These are phyloP conservation scores for Drosophila lacteicornis DNA, from an alignment of 1,140 invertebrate species.

Conservation along the genomic window DNA sequence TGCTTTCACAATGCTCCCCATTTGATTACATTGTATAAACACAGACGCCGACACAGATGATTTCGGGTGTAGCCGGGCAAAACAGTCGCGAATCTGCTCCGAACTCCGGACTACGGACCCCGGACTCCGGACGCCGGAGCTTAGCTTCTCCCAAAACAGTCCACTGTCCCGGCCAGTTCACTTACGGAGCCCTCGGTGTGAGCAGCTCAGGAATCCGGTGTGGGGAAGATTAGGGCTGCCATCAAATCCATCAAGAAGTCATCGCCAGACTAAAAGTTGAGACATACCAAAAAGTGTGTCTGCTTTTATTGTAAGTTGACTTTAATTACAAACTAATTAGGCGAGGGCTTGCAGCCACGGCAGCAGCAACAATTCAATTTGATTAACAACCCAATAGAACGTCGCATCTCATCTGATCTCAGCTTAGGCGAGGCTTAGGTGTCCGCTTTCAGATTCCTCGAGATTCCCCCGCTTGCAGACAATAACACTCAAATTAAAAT, in stretches of 20 bases:
- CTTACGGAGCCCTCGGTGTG: conserved; percentile 4
- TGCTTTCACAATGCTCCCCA: conserved; percentile 48
- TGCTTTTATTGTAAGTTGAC: conserved; percentile 48
- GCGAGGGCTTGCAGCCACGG: conserved; percentile 22
- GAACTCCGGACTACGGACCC: background rate
- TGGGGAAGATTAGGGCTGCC: background rate
- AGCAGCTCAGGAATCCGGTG: conserved; percentile 5
- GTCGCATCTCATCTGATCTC: conserved; percentile 1
- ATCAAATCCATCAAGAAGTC: conserved; percentile 17
- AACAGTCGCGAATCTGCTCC: conserved; percentile 55
- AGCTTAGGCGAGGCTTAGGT: conserved; percentile 30
- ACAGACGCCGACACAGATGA: conserved; percentile 65
- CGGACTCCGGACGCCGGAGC: background rate
- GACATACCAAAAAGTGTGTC: conserved; percentile 6
- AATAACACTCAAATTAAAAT: conserved; percentile 79
- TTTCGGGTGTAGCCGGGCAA: conserved; percentile 26
- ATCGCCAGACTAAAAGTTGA: background rate
- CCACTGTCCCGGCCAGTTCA: conserved; percentile 5
- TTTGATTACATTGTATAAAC: conserved; percentile 76
- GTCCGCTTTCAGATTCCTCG: conserved; percentile 56
- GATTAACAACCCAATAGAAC: conserved; percentile 54
- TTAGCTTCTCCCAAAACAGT: background rate
- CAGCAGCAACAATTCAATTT: conserved; percentile 48
- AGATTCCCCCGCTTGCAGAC: conserved; percentile 52
- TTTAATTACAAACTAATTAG: conserved; percentile 80